Evolutionary conservation across 2,113 vertebrate species (phyloP).

Genomic region (Chitala chitala): DNA sequence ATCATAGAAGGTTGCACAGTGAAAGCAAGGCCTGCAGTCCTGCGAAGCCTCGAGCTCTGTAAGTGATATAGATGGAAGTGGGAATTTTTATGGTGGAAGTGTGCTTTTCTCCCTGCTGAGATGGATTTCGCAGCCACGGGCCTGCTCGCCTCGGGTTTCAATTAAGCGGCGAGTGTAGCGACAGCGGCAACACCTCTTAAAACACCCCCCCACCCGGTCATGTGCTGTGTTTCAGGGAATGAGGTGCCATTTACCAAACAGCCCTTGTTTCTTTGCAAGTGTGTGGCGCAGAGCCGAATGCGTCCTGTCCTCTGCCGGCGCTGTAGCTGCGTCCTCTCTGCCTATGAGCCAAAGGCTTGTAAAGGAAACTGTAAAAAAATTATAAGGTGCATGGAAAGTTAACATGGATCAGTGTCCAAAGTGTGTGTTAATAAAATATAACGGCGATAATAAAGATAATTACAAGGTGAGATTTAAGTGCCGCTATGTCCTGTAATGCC

Average conservation of each 20-base stretch:
- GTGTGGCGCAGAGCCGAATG: not conserved
- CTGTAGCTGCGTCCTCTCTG: not conserved
- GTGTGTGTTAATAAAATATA: conserved; percentile 14
- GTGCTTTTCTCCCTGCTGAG: not conserved
- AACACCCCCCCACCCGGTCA: not conserved
- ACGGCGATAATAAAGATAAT: not conserved
- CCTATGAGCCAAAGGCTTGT: too few species aligned
- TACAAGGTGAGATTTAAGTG: not conserved
- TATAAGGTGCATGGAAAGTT: not conserved
- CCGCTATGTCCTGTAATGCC: not conserved
- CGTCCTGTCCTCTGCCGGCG: not conserved
- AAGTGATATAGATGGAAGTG: conserved; percentile 7
- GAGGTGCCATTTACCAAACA: too few species aligned
- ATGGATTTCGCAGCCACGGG: not conserved
- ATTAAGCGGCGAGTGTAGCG: conserved; percentile 4
- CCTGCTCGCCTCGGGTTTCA: conserved; percentile 7
- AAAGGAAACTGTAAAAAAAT: not conserved
- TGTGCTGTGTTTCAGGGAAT: too few species aligned
- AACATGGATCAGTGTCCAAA: not conserved
- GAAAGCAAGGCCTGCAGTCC: conserved; percentile 9
- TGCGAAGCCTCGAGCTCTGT: not conserved
- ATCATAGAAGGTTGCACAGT: not conserved
- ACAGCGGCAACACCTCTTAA: not conserved
- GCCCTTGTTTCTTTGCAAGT: too few species aligned
- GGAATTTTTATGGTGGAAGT: conserved; percentile 7